Conservation (phyloP, 2,888 invertebrate genomes). For the Acronicta alni region DNA sequence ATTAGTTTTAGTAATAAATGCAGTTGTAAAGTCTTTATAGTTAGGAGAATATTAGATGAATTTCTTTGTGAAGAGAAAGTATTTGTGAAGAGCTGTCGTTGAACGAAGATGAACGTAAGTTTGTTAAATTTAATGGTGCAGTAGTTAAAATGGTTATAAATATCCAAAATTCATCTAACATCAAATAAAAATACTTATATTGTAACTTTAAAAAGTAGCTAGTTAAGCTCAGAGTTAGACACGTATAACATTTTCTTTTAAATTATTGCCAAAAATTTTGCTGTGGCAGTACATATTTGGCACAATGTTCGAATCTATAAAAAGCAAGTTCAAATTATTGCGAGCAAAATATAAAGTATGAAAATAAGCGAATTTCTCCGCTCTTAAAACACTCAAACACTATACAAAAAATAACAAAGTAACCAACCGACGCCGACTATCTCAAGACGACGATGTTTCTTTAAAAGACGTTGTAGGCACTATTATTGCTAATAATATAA, state of each 20-base stretch:
- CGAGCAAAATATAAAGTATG: slow-evolving; percentile 63
- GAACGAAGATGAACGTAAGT: not conserved
- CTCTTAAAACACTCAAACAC: slow-evolving; percentile 83
- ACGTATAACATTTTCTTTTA: slow-evolving; percentile 62
- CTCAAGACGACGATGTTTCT: slow-evolving; percentile 75
- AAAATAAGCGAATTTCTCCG: slow-evolving; percentile 67
- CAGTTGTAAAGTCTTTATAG: slow-evolving; percentile 55
- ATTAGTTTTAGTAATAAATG: slow-evolving; percentile 51
- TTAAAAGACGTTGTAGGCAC: slow-evolving; percentile 87
- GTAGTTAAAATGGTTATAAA: slow-evolving; percentile 16
- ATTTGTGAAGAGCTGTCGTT: slow-evolving; percentile 6
- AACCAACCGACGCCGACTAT: slow-evolving; percentile 75
- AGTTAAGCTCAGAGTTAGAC: slow-evolving; percentile 73
- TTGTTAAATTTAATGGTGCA: not conserved
- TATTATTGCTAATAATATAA: slow-evolving; percentile 89
- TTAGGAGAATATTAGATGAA: slow-evolving; percentile 44
- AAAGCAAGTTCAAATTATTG: slow-evolving; percentile 62
- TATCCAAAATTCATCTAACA: slow-evolving; percentile 52
- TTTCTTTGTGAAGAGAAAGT: too few relatives aligned
- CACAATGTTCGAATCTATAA: slow-evolving; percentile 73
- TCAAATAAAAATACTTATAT: slow-evolving; percentile 57
- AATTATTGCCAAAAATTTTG: slow-evolving; percentile 72
- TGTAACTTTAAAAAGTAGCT: slow-evolving; percentile 60
- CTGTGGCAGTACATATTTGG: slow-evolving; percentile 79
- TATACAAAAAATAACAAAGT: slow-evolving; percentile 82